Evolutionary conservation across 2,797 vertebrate genomes (phyloP).

Genomic region (Sorex maritimensis): DNA sequence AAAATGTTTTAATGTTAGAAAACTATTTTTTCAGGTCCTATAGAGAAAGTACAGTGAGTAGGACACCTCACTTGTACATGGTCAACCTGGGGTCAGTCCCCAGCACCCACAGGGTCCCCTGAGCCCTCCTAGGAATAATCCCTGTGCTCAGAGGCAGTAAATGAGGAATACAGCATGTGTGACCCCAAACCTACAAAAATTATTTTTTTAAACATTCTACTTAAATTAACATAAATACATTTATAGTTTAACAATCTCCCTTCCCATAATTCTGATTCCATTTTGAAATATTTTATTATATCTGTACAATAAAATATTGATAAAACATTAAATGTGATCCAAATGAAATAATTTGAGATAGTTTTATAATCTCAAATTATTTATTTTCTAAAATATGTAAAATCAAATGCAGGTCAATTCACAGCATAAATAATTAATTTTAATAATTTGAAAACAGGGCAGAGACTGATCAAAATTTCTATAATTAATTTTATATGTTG

Average conservation of each 20-base stretch:
- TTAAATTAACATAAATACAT: background rate
- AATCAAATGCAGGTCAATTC: conserved; percentile 19
- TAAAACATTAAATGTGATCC: background rate
- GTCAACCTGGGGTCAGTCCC: too few species aligned
- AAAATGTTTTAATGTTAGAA: background rate
- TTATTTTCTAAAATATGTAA: background rate
- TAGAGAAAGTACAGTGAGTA: too few species aligned
- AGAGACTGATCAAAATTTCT: background rate
- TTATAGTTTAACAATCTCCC: background rate
- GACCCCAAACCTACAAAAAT: too few species aligned
- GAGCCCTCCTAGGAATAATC: too few species aligned
- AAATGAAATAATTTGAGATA: too few species aligned
- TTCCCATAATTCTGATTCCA: background rate
- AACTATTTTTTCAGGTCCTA: too few species aligned
- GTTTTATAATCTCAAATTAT: background rate
- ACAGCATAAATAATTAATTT: background rate
- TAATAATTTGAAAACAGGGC: conserved; percentile 43
- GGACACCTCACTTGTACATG: too few species aligned
- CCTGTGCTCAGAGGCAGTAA: too few species aligned
- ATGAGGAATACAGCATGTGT: too few species aligned
- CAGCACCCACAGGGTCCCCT: too few species aligned
- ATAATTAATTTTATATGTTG: conserved; percentile 23
- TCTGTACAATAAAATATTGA: background rate
- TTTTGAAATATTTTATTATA: background rate
- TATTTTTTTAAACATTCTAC: background rate